Evolutionary conservation across 1,140 invertebrate genomes (phyloP), one percentile per base, ranked within the genome.

Genomic region (Campoletis sonorensis): DNA sequence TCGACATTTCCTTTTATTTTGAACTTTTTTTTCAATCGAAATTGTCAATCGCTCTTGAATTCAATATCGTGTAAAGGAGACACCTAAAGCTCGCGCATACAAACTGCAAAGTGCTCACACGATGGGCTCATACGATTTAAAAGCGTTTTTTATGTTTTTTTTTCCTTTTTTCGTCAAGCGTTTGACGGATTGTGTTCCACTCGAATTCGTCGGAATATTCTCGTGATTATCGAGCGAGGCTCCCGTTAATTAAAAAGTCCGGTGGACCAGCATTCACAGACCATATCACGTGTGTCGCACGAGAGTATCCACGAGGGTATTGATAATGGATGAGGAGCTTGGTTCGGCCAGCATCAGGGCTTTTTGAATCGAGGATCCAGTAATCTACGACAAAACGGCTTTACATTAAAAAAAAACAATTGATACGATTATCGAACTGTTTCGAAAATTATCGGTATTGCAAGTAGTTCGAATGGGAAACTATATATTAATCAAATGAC

Each of bases 161-260:
- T 33, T 18, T 70, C 18, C 18, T 33, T 70, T 16, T 70, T 75
- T 27, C 23, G 23, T 30, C 27, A 78, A 67, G 45, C 76, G 76
- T 78, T 78, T 78, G 76, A 67, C 76, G 76, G 54, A 78, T 78
- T 78, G 33, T 67, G 58, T 78, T 78, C 76, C 76, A 78, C 76
- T 78, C 76, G 76, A 45, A 78, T 78, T 78, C 76, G 61, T 67
- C 61, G 61, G 37, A 61, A 40, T 58, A 78, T 78, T 67, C 67
- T 18, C 76, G 76, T 78, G 33, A 78, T 78, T 78, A 78, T 61
- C 58, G 58, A 23, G 76, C 18, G 58, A 10, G 33, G 30, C 13
- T 21, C 5, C 30, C 76, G 76, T 78, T 78, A 78, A 78, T 78
- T 78, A 78, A 78, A 78, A 78, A 64, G 58, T 67, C 61, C 61